These are phyloP conservation scores for Chymomyza procnemis DNA, from an alignment of 2,888 invertebrate genomes.

Conservation along the genomic window DNA sequence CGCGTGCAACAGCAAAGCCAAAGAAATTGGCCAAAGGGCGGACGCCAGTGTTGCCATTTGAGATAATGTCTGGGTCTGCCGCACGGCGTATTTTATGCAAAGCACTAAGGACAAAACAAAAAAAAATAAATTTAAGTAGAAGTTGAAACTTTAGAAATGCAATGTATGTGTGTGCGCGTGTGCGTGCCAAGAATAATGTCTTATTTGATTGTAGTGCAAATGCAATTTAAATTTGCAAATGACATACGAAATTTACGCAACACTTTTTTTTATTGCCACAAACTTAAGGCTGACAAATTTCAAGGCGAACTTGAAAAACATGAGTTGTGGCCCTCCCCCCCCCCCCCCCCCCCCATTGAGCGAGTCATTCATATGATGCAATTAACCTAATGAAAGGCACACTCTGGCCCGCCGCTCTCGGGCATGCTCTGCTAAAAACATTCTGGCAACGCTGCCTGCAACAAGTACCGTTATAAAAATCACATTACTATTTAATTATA, in stretches of 20 bases:
- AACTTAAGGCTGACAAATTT: background rate
- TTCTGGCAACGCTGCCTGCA: conserved; percentile 12
- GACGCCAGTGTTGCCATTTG: conserved; percentile 44
- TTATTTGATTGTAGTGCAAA: conserved; percentile 61
- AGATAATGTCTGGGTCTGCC: conserved; percentile 67
- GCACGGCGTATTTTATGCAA: conserved; percentile 41
- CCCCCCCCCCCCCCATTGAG: too few relatives aligned
- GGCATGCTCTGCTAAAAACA: conserved; percentile 13
- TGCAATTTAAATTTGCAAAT: conserved; percentile 60
- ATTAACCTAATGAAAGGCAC: conserved; percentile 42
- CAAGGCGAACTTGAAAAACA: conserved; percentile 39
- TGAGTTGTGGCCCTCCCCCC: too few relatives aligned
- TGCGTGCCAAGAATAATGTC: conserved; percentile 51
- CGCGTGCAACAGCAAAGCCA: conserved; percentile 29
- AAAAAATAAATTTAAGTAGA: background rate
- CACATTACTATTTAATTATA: conserved; percentile 59
- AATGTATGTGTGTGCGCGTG: background rate
- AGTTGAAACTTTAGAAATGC: background rate
- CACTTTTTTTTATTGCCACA: background rate
- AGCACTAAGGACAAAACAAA: conserved; percentile 22
- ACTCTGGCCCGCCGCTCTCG: too few relatives aligned
- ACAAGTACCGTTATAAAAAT: conserved; percentile 41
- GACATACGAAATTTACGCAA: conserved; percentile 26
- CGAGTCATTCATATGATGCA: conserved; percentile 19
- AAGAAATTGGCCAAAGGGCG: conserved; percentile 57